A percentile compares a stretch with the other conserved stretches of the same genome.
Evolutionary conservation across 2,888 invertebrate genomes (phyloP).

Genomic region (Temnothorax unifasciatus): DNA sequence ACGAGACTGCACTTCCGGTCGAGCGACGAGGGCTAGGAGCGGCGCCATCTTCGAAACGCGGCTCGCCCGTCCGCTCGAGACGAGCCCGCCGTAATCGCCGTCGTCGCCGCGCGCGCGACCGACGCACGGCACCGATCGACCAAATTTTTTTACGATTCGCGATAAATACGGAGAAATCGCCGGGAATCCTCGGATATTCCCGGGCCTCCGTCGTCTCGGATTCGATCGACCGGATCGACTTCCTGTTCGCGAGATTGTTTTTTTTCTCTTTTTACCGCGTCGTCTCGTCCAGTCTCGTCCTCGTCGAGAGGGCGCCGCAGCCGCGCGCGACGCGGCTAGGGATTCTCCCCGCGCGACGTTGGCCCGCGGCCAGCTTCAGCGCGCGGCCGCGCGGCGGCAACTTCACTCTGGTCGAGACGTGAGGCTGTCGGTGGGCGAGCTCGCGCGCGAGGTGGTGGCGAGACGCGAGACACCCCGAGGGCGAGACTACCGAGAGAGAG

Average conservation of each 20-base stretch:
- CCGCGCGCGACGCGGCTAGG: conserved; percentile 50
- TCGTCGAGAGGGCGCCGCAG: not conserved
- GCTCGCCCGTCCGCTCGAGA: not conserved
- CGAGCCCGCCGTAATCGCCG: not conserved
- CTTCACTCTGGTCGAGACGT: conserved; percentile 72
- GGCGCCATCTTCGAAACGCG: conserved; percentile 44
- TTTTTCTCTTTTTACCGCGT: not conserved
- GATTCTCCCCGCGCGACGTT: conserved; percentile 47
- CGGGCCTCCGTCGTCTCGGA: not conserved
- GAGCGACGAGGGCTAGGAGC: not conserved
- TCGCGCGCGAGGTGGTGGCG: conserved; percentile 58
- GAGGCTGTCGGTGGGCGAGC: conserved; percentile 54
- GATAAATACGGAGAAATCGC: not conserved
- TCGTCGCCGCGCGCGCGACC: too few relatives aligned
- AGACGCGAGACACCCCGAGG: conserved; percentile 38
- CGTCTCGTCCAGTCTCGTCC: too few relatives aligned
- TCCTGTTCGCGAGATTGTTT: too few relatives aligned
- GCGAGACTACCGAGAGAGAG: conserved; percentile 65
- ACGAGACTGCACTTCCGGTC: conserved; percentile 22
- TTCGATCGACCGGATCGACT: not conserved
- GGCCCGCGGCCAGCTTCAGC: conserved; percentile 65
- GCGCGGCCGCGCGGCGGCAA: conserved; percentile 33
- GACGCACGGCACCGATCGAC: not conserved
- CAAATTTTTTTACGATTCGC: not conserved
- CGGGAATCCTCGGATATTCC: too few relatives aligned